These are phyloP conservation scores for Sinella curviseta DNA, from an alignment of 1,140 invertebrate genomes.

Conservation along the genomic window DNA sequence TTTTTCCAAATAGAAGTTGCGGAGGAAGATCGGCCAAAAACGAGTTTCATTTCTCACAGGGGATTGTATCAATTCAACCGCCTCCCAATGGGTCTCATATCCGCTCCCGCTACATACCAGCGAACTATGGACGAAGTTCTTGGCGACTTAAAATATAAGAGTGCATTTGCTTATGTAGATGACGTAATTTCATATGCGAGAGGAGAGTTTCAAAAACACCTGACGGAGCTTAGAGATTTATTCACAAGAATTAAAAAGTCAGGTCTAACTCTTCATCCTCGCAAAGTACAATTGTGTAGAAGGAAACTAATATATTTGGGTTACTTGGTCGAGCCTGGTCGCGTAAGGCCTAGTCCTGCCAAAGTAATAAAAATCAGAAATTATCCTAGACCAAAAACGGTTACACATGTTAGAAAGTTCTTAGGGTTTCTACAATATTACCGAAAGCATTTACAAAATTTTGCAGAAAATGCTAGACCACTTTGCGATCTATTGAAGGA, in stretches of 20 bases:
- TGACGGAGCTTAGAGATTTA: background rate
- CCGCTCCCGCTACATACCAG: background rate
- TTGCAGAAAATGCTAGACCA: too few relatives aligned
- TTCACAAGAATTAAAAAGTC: background rate
- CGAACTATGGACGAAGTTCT: background rate
- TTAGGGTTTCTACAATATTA: background rate
- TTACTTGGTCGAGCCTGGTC: background rate
- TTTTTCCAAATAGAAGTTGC: background rate
- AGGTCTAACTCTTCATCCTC: background rate
- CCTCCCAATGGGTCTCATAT: background rate
- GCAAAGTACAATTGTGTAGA: too few relatives aligned
- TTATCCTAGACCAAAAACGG: background rate
- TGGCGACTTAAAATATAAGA: background rate
- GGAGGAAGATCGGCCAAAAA: too few relatives aligned
- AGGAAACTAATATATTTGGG: background rate
- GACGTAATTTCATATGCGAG: background rate
- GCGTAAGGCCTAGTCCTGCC: too few relatives aligned
- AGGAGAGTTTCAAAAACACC: background rate
- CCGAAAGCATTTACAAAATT: background rate
- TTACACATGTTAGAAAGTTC: background rate
- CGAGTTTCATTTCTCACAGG: too few relatives aligned
- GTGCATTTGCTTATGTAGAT: background rate
- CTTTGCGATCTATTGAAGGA: background rate
- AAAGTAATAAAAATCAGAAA: background rate
- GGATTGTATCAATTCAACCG: background rate